Evolutionary conservation across 2,888 invertebrate species (phyloP).

Genomic region (Alviniconcha strummeri): DNA sequence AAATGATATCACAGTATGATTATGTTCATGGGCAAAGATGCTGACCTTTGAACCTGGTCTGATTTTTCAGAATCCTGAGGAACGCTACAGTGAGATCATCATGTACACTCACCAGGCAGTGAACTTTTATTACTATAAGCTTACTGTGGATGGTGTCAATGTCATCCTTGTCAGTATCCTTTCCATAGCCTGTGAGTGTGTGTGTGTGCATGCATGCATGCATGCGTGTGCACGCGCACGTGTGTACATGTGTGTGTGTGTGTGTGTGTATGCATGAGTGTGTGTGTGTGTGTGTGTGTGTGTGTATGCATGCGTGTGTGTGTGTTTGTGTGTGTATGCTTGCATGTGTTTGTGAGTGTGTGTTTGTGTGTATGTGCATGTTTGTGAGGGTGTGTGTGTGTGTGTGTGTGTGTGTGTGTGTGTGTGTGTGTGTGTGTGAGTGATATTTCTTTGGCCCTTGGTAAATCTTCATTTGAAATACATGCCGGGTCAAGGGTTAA

Average conservation of each 20-base stretch:
- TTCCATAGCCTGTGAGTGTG: neutral
- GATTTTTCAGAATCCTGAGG: slow-evolving; percentile 15
- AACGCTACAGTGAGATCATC: slow-evolving; percentile 61
- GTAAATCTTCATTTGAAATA: too few species aligned
- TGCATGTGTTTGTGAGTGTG: too few species aligned
- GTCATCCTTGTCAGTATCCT: slow-evolving; percentile 62
- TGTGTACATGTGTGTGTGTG: neutral
- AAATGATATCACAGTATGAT: too few species aligned
- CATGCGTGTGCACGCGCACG: neutral
- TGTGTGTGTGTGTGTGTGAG: neutral
- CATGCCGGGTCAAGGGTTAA: too few species aligned
- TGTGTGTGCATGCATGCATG: neutral
- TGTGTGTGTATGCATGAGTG: neutral
- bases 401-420: neutral
- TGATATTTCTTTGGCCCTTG: too few species aligned
- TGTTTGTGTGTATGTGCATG: too few species aligned
- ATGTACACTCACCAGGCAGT: slow-evolving; percentile 67
- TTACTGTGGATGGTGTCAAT: slow-evolving; percentile 70
- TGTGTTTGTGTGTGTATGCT: neutral
- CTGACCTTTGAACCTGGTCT: too few species aligned
- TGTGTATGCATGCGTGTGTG: slow-evolving; percentile 2
- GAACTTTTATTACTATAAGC: slow-evolving; percentile 70
- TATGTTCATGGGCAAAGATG: too few species aligned
- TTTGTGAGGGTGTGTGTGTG: neutral
- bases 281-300: neutral